These are phyloP conservation scores for Lucilia sericata DNA, from an alignment of 1,140 invertebrate species.

Conservation along the genomic window DNA sequence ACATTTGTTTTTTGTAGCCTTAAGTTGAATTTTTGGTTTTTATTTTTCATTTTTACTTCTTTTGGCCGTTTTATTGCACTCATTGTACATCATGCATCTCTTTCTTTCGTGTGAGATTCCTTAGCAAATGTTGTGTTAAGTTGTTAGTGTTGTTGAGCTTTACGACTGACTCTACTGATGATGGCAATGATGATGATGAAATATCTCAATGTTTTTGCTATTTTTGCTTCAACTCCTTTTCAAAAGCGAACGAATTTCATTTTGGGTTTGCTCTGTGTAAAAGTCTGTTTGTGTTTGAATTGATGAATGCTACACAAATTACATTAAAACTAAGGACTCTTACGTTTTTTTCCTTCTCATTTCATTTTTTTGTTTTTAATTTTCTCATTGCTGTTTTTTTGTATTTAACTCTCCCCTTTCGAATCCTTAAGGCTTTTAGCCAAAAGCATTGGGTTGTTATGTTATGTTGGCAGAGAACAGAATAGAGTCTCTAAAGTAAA, in stretches of 20 bases:
- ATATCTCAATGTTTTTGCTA: not conserved
- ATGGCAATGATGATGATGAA: constrained; percentile 9
- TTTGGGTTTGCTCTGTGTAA: not conserved
- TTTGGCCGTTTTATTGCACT: not conserved
- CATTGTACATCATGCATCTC: not conserved
- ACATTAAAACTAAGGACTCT: constrained; percentile 34
- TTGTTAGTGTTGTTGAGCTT: not conserved
- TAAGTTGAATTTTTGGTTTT: not conserved
- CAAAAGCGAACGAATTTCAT: not conserved
- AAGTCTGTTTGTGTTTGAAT: not conserved
- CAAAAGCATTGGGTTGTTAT: constrained; percentile 35
- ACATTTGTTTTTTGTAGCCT: not conserved
- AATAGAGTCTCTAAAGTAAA: not conserved
- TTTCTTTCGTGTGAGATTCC: not conserved
- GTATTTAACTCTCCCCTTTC: not conserved
- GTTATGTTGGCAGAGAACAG: not conserved
- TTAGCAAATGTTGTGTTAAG: not conserved
- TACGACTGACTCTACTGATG: not conserved
- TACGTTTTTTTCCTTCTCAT: not conserved
- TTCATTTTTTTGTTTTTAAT: not conserved
- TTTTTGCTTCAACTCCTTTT: not conserved
- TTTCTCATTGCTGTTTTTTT: not conserved
- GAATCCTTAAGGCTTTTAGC: constrained; percentile 32
- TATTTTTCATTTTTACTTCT: not conserved
- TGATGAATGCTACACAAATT: constrained; percentile 25